Evolutionary conservation across 2,888 invertebrate genomes (phyloP), one percentile per base, ranked within the genome.

Genomic region (Dichetophora obliterata): DNA sequence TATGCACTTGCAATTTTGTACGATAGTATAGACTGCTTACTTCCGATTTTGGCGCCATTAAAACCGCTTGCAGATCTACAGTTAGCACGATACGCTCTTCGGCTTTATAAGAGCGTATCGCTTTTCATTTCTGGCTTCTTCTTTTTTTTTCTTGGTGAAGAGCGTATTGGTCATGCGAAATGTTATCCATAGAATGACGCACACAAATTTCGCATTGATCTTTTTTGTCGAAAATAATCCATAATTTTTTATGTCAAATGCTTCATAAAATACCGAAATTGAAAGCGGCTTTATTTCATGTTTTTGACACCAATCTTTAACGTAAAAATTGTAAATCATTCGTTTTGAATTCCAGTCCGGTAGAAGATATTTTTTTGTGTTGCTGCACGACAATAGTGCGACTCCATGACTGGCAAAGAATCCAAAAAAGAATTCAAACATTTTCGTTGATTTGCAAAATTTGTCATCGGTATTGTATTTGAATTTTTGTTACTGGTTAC

Each of bases 141-240:
- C 68, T n/a, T 78, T 78, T 54, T 61, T 68, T 78, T 72, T 73
- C 43, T 76, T 78, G 78, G 72, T 78, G 78, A 63, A 75, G 57
- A 34, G 54, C 66, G 52, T 78, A 78, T 72, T 52, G 31, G 34
- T 77, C 66, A 37, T 54, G 54, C 54, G 54, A 37, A 59, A 77
- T 48, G 31, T 66, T 77, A n/a, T 59, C 71, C 31, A 31, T 59
- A 68, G 75, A 66, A 68, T 68, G 59, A 68, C 68, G 75, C 50
- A 59, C 59, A 34, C 31, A 34, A 34, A 34, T 34, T 34, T 34
- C 31, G 31, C 31, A 34, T 34, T 34, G 31, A 34, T 59, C 69
- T 75, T 77, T 78, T 78, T 77, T 63, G 27, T 43, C 52, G 65
- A 43, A 74, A 59, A 63, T 63, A 76, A 66, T 24, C 52, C 54